Conservation (phyloP, 2,888 invertebrate species). For the Aporophyla nigra region DNA sequence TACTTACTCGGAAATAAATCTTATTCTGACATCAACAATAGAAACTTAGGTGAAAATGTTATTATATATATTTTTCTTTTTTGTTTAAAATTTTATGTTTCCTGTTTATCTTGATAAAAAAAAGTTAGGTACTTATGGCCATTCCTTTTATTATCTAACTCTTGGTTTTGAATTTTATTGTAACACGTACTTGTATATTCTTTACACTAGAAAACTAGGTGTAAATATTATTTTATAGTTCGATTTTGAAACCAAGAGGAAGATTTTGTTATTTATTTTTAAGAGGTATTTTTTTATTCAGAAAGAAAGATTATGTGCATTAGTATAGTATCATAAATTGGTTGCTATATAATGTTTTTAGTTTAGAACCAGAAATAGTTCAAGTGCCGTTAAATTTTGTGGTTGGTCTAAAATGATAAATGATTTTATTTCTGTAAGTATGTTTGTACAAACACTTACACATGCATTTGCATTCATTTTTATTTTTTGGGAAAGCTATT, state of each 20-base stretch:
- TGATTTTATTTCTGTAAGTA: too few species aligned
- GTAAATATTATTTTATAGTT: constrained; percentile 52
- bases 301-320: constrained; percentile 29
- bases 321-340: constrained; percentile 27
- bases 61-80: constrained; percentile 21
- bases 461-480: constrained; percentile 4
- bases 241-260: constrained; percentile 61
- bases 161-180: constrained; percentile 61
- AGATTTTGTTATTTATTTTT: constrained; percentile 72
- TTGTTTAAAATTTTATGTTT: constrained; percentile 47
- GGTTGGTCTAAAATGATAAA: background rate
- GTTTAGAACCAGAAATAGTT: constrained; percentile 7
- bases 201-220: constrained; percentile 17
- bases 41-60: constrained; percentile 17
- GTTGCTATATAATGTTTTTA: constrained; percentile 40
- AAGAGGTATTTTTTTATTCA: constrained; percentile 59
- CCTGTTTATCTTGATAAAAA: constrained; percentile 33
- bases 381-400: constrained; percentile 10
- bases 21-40: constrained; percentile 2
- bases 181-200: constrained; percentile 32
- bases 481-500: background rate
- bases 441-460: too few species aligned
- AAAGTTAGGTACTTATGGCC: constrained; percentile 47
- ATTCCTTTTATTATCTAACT: constrained; percentile 67
- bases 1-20: constrained; percentile 3